Conservation (phyloP, 2,113 vertebrate species). For the Suricata suricatta region DNA sequence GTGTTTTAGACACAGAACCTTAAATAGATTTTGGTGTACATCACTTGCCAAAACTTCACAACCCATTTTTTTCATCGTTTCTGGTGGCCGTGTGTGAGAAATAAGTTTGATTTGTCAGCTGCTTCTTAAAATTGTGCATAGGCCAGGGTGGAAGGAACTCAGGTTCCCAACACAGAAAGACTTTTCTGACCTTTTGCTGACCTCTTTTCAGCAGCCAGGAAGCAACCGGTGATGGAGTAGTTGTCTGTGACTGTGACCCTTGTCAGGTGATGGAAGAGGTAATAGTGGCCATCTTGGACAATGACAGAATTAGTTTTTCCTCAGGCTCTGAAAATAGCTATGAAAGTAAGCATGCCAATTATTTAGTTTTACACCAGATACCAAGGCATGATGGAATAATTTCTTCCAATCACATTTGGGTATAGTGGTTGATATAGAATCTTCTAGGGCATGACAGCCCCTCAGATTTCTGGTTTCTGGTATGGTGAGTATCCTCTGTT, state of each 20-base stretch:
- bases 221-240: neutral
- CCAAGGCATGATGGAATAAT: neutral
- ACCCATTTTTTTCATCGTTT: conserved; percentile 22
- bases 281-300: neutral
- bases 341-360: neutral
- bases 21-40: neutral
- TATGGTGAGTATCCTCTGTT: neutral
- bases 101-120: conserved; percentile 10
- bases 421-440: neutral
- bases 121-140: neutral
- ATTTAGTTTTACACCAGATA: neutral
- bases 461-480: neutral
- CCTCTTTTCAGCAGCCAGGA: neutral
- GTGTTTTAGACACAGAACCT: neutral
- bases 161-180: neutral
- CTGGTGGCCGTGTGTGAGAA: neutral
- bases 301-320: neutral
- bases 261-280: neutral
- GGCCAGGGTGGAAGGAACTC: neutral
- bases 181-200: neutral
- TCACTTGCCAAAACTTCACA: neutral
- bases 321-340: neutral
- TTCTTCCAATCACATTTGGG: neutral
- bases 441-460: neutral
- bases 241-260: neutral